Base-by-base conservation (phyloP, 2,113 vertebrate genomes). In the Gracilinanus agilis region DNA sequence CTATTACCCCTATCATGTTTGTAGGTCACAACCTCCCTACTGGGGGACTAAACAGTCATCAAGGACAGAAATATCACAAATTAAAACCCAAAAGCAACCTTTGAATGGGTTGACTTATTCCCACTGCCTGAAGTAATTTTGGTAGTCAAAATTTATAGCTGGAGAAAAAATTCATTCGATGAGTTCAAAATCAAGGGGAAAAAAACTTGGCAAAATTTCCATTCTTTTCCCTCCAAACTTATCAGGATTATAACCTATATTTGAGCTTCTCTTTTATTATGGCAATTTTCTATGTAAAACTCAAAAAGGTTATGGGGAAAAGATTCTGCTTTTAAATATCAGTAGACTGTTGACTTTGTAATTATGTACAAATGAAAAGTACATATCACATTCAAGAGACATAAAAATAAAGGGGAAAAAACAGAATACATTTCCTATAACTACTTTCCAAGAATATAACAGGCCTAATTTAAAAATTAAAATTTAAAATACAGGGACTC, bases 31-130 rank as follows among this genome's bases (percentile, higher is more conserved):
- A 93, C 93, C 25, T 91, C 61, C 96, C 94, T 24, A 75, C 61
- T 0, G 4, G 96, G 94, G 49, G 90, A 55, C 0, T 29, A 34
- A 83, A 54, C 92, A 83, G 40, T 89, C 92, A 95, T 92, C 88
- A 90, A 91, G 95, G 95, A 97, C 96, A 91, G 96, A 98, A 98
- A 97, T 95, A 90, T 92, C 96, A 94, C 75, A 93, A 95, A 93
- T 75, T 29, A n/a, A 90, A 96, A 9, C 3, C 6, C n/a, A 94
- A 55, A 54, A 91, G 83, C 12, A 44, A 95, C 90, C 88, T 93
- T 90, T 24, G 90, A 44, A 75, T 88, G 89, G 89, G 19, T 49
- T 9, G 0, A 91, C 90, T 21, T 49, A 44, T 2, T 92, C 53
- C 23, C 24, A 24, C 0, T 91, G 93, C 58, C 91, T 91, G 29